Conservation (phyloP, 2,797 vertebrate genomes). For the Spea hammondii region DNA sequence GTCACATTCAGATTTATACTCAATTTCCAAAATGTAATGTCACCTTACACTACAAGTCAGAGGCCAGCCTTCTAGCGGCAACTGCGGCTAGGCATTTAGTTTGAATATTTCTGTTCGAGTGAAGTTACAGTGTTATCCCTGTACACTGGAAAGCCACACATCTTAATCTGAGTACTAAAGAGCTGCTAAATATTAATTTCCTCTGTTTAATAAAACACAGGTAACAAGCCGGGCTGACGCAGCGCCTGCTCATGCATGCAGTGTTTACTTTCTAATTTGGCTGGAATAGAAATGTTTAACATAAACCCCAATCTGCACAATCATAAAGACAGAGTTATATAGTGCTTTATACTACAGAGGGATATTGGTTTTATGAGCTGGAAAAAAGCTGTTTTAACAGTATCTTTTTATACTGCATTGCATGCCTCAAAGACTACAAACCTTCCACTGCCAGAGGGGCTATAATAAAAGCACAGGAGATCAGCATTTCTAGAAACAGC, state of each 20-base stretch:
- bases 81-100: too few relatives aligned
- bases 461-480: too few relatives aligned
- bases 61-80: too few relatives aligned
- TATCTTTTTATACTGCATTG: neutral
- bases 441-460: neutral
- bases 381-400: conserved; percentile 7
- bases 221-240: conserved; percentile 9
- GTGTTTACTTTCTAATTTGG: conserved; percentile 37
- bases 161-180: neutral
- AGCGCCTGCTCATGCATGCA: conserved; percentile 18
- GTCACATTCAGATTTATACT: too few relatives aligned
- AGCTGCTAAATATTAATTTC: conserved; percentile 11
- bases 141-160: neutral
- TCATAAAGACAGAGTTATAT: conserved; percentile 24
- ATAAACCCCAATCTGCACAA: conserved; percentile 24
- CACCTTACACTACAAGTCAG: too few relatives aligned
- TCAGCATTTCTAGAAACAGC: too few relatives aligned
- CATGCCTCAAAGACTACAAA: neutral
- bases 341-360: conserved; percentile 24
- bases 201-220: conserved; percentile 18
- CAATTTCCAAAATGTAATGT: too few relatives aligned
- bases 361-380: conserved; percentile 37
- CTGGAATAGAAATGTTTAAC: conserved; percentile 23
- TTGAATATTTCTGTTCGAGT: too few relatives aligned
- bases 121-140: too few relatives aligned